A percentile compares a stretch with the other conserved stretches of the same genome.
Conservation (phyloP, 2,113 vertebrate species). For the Hyperoodon ampullatus region DNA sequence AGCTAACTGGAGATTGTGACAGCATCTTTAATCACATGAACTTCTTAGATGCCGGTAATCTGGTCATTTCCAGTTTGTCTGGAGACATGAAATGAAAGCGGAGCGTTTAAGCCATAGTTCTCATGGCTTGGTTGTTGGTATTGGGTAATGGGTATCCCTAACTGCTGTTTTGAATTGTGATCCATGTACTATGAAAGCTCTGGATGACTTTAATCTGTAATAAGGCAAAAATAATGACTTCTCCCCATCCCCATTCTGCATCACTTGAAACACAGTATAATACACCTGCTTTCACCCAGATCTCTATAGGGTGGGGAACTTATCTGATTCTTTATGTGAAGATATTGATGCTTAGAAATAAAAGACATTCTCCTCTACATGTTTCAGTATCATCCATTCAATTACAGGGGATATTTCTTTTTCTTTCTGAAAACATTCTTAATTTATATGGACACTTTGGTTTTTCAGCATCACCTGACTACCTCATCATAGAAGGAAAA, state of each 20-base stretch:
- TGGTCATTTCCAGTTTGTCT: not conserved
- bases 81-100: not conserved
- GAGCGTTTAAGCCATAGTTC: not conserved
- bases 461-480: conserved; percentile 12
- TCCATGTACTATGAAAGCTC: not conserved
- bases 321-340: not conserved
- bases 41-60: not conserved
- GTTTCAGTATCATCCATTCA: not conserved
- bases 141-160: too few species aligned
- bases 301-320: too few species aligned
- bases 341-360: not conserved
- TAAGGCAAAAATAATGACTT: not conserved
- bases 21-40: not conserved
- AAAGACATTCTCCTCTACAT: not conserved
- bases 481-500: conserved; percentile 62
- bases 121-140: not conserved
- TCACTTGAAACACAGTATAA: not conserved
- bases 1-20: not conserved
- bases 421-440: not conserved
- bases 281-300: not conserved
- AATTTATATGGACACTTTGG: not conserved
- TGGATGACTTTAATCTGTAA: not conserved
- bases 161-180: not conserved
- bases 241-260: not conserved
- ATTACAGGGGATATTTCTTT: not conserved